These are phyloP conservation scores for Pachyuromys duprasi DNA, from an alignment of 2,797 vertebrate species.

Conservation along the genomic window DNA sequence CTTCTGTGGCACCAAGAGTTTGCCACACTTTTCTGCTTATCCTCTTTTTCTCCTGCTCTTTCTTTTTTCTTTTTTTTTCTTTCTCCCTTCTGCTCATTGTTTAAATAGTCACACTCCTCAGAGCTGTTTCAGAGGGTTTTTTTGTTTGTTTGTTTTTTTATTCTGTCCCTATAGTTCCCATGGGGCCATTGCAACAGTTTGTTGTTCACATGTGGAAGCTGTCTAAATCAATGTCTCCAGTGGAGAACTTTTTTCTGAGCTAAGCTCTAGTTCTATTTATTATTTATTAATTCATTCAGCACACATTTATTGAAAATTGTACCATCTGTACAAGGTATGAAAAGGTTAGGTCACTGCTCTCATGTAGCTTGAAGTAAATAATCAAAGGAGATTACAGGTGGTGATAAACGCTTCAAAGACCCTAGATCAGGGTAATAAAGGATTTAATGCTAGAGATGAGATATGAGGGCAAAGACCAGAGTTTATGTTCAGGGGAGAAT, in stretches of 20 bases:
- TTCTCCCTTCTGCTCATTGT: not conserved
- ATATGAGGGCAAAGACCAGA: not conserved
- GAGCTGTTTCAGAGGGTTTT: not conserved
- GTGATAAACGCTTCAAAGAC: not conserved
- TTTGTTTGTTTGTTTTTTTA: not conserved
- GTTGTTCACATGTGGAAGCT: not conserved
- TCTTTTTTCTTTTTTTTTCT: not conserved
- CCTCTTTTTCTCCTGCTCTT: not conserved
- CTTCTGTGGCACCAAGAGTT: not conserved
- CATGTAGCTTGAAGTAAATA: not conserved
- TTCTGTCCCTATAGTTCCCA: not conserved
- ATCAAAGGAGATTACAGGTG: not conserved
- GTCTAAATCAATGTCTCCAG: not conserved
- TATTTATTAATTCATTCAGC: not conserved
- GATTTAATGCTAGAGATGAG: not conserved
- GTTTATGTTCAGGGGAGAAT: not conserved
- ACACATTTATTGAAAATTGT: not conserved
- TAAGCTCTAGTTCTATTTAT: not conserved
- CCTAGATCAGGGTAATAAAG: not conserved
- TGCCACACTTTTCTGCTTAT: not conserved
- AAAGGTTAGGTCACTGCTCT: not conserved
- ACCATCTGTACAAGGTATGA: not conserved
- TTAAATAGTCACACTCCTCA: not conserved
- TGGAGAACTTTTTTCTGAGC: not conserved
- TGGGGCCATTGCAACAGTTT: not conserved